phyloP scores from a whole-genome alignment of 2,888 invertebrate species.

The Papilio protenor region DNA sequence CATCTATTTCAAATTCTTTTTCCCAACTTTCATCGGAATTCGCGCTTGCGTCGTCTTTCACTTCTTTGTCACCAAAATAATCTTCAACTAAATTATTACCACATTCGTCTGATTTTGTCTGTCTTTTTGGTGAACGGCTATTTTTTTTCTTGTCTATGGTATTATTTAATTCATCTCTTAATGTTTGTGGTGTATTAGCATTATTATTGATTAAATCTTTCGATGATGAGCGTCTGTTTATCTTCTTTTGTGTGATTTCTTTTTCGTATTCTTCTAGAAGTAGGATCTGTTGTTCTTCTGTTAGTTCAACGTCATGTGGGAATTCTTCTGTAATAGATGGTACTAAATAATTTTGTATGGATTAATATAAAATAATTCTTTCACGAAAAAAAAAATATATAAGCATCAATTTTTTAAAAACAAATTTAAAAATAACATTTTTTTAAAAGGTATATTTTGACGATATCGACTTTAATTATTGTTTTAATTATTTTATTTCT shows the following conservation, averaged over 20 bases:
- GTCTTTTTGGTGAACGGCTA: slow-evolving; percentile 66
- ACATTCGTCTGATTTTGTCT: slow-evolving; percentile 72
- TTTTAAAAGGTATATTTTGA: no score
- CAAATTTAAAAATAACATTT: no score
- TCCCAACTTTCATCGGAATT: slow-evolving; percentile 86
- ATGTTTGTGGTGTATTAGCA: slow-evolving; percentile 60
- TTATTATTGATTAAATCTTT: slow-evolving; percentile 72
- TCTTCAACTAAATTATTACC: slow-evolving; percentile 81
- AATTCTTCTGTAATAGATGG: slow-evolving; percentile 84
- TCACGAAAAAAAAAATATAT: no score
- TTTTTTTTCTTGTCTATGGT: slow-evolving; percentile 59
- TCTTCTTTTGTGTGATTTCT: slow-evolving; percentile 82
- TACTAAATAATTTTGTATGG: not conserved
- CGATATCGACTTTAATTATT: not conserved
- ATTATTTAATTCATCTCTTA: slow-evolving; percentile 64
- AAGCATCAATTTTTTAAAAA: no score
- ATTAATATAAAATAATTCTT: not conserved
- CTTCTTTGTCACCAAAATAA: slow-evolving; percentile 79
- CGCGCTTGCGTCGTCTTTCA: slow-evolving; percentile 77
- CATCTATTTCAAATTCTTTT: slow-evolving; percentile 84
- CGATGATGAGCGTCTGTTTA: slow-evolving; percentile 61
- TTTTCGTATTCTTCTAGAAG: slow-evolving; percentile 88
- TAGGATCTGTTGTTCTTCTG: slow-evolving; percentile 88
- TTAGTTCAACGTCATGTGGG: slow-evolving; percentile 86
- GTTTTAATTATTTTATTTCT: not conserved